These are phyloP conservation scores for Triplophysa bombifrons DNA, from an alignment of 2,797 vertebrate species.

Conservation along the genomic window DNA sequence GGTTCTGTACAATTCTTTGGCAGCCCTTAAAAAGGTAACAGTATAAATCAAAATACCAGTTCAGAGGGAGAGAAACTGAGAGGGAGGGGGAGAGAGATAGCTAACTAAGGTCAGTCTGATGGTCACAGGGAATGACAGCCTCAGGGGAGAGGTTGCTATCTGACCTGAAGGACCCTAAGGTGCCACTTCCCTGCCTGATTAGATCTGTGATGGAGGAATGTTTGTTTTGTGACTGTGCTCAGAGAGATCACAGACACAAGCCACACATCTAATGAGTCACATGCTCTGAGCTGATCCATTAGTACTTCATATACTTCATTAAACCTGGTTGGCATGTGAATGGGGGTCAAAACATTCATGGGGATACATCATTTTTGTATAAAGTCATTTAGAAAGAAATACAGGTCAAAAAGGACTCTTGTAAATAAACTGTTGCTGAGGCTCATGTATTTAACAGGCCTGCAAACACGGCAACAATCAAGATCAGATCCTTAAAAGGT, in stretches of 20 bases:
- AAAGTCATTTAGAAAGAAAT: background rate
- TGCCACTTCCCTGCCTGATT: conserved; percentile 58
- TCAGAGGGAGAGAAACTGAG: background rate
- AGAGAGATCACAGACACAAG: conserved; percentile 45
- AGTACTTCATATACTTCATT: background rate
- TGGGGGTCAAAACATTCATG: background rate
- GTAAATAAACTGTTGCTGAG: background rate
- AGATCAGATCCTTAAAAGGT: conserved; percentile 24
- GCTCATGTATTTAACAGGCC: conserved; percentile 22
- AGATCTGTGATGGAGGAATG: conserved; percentile 54
- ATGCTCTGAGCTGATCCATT: conserved; percentile 18
- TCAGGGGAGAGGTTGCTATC: conserved; percentile 47
- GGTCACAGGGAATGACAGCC: conserved; percentile 50
- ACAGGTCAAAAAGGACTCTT: background rate
- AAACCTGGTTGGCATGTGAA: background rate
- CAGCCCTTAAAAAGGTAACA: conserved; percentile 31
- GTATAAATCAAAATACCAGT: conserved; percentile 32
- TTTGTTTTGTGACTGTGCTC: conserved; percentile 46
- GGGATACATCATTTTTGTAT: background rate
- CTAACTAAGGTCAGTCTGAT: conserved; percentile 36
- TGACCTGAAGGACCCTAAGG: conserved; percentile 57
- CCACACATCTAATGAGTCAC: conserved; percentile 50
- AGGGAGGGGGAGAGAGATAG: background rate
- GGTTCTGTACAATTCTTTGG: conserved; percentile 16
- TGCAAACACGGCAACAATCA: conserved; percentile 32